phyloP scores from a whole-genome alignment of 1,140 invertebrate genomes.

The Centruroides vittatus region DNA sequence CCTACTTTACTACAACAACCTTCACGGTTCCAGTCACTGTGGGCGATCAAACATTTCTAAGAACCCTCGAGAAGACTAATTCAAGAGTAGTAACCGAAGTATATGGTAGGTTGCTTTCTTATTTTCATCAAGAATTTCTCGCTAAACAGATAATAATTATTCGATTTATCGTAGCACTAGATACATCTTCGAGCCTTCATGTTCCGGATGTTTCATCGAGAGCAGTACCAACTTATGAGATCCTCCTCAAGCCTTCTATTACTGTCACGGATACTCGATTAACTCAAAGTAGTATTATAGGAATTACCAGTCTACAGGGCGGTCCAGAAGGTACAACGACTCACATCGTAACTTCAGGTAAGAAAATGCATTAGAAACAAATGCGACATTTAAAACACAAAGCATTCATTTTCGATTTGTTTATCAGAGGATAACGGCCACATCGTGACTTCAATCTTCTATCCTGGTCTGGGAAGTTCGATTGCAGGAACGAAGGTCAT shows the following conservation, averaged over 20 bases:
- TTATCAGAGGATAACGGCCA: not conserved
- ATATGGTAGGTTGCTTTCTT: not conserved
- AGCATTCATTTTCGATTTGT: not conserved
- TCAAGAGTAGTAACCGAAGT: constrained; percentile 17
- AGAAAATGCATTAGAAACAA: not conserved
- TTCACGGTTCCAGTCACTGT: constrained; percentile 20
- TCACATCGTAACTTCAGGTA: not conserved
- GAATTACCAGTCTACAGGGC: not conserved
- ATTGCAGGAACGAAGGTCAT: not conserved
- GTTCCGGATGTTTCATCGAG: not conserved
- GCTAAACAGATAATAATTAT: not conserved
- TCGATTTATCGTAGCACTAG: not conserved
- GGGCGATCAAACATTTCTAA: constrained; percentile 6
- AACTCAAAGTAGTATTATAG: too few species aligned
- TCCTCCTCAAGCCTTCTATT: not conserved
- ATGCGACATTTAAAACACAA: not conserved
- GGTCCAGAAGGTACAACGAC: not conserved
- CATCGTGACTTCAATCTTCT: not conserved
- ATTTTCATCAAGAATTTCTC: too few species aligned
- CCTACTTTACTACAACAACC: constrained; percentile 20
- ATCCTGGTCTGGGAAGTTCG: not conserved
- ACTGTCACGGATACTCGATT: too few species aligned
- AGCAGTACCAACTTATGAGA: not conserved
- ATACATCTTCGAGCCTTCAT: not conserved
- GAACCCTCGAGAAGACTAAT: constrained; percentile 19